phyloP scores from a whole-genome alignment of 2,797 vertebrate genomes.

The Aeoliscus strigatus region DNA sequence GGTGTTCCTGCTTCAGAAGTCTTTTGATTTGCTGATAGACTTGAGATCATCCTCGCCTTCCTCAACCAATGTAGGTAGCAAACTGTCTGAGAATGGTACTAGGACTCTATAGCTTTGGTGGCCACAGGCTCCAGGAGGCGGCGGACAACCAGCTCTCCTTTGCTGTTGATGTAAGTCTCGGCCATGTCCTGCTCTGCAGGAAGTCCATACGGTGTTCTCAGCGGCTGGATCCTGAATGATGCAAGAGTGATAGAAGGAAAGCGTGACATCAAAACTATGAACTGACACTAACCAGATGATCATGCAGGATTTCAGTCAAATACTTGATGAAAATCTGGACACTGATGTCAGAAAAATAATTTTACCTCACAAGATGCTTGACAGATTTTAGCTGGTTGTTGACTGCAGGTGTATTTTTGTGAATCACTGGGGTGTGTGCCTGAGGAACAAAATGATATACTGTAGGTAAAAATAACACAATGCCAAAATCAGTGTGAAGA shows the following conservation, averaged over 20 bases:
- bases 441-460: slow-evolving; percentile 38
- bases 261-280: background rate
- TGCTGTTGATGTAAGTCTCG: slow-evolving; percentile 82
- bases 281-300: background rate
- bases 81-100: slow-evolving; percentile 14
- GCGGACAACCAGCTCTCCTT: slow-evolving; percentile 82
- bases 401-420: slow-evolving; percentile 92
- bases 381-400: slow-evolving; percentile 85
- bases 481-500: background rate
- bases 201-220: slow-evolving; percentile 86
- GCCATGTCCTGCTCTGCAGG: slow-evolving; percentile 86
- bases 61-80: too few species aligned
- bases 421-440: slow-evolving; percentile 81
- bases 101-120: slow-evolving; percentile 69
- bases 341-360: slow-evolving; percentile 3
- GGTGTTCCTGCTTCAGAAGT: too few species aligned
- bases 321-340: too few species aligned
- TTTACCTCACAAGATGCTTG: slow-evolving; percentile 93
- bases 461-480: background rate
- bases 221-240: slow-evolving; percentile 81
- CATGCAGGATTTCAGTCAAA: too few species aligned
- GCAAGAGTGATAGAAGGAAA: background rate
- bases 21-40: too few species aligned
- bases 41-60: too few species aligned
- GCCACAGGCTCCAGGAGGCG: slow-evolving; percentile 73